Percentiles rank a stretch among this genome's conserved stretches.
These are phyloP conservation scores for Saxicola maurus DNA, from an alignment of 2,797 vertebrate genomes.

Conservation along the genomic window DNA sequence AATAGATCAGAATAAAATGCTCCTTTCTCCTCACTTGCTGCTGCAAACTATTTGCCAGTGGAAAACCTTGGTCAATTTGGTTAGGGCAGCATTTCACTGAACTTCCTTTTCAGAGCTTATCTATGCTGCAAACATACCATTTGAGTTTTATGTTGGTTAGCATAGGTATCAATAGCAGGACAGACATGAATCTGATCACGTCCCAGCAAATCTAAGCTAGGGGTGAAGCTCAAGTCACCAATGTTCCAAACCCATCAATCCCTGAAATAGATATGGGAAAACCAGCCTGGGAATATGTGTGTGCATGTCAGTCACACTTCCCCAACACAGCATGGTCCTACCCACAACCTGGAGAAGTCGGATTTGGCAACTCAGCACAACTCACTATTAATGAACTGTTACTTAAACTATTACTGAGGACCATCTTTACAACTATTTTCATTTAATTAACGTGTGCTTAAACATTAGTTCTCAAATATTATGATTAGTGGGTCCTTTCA, in stretches of 20 bases:
- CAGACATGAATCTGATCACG: background rate
- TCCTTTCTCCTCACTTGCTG: background rate
- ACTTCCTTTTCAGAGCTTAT: background rate
- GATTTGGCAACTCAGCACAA: background rate
- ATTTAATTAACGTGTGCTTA: background rate
- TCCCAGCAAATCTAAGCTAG: background rate
- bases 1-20: background rate
- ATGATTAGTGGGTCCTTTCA: background rate
- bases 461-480: background rate
- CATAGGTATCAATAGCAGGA: background rate
- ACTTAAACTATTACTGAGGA: background rate
- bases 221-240: background rate
- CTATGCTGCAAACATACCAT: background rate
- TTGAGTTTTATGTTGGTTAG: background rate
- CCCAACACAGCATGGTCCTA: fast-evolving
- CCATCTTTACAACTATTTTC: background rate
- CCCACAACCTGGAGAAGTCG: background rate
- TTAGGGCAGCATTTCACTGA: background rate
- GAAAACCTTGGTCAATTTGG: background rate
- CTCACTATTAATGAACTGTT: background rate
- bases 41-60: background rate
- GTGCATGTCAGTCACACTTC: background rate
- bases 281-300: background rate
- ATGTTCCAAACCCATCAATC: background rate
- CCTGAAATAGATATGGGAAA: background rate